Conservation (phyloP, 2,888 invertebrate genomes). For the Axea sp. region DNA sequence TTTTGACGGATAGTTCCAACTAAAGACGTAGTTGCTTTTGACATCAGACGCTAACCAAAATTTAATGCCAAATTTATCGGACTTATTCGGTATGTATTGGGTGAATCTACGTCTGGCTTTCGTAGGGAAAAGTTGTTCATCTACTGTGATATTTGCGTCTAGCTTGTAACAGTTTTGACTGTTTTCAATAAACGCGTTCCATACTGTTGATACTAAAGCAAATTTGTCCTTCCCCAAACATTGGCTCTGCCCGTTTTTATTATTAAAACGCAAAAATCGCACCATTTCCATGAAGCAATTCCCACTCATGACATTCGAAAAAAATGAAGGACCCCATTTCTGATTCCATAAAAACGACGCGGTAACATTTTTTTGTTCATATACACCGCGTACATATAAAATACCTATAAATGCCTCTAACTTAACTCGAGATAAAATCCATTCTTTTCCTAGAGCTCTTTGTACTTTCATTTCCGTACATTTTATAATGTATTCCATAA, state of each 20-base stretch:
- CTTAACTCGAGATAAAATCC: neutral
- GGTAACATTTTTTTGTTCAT: neutral
- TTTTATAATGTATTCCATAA: neutral
- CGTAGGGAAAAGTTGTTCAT: too few species aligned
- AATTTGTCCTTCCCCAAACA: neutral
- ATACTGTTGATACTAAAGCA: constrained; percentile 35
- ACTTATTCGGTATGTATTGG: constrained; percentile 51
- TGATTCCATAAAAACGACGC: neutral
- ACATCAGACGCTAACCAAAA: too few species aligned
- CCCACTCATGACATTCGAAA: neutral
- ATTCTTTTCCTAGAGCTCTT: too few species aligned
- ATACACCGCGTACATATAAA: constrained; percentile 1
- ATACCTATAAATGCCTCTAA: constrained; percentile 1
- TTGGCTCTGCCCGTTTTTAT: neutral
- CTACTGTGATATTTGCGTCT: constrained; percentile 63
- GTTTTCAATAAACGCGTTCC: constrained; percentile 65
- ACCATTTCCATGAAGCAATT: neutral
- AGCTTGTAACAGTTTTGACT: constrained; percentile 6
- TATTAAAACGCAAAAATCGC: neutral
- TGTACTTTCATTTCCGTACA: too few species aligned
- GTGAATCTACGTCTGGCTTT: constrained; percentile 68
- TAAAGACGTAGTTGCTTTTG: too few species aligned
- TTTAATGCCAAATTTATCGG: too few species aligned
- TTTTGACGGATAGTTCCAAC: constrained; percentile 54
- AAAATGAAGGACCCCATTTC: neutral